These are phyloP conservation scores for Orgyia antiqua DNA, from an alignment of 2,888 invertebrate species.

Conservation along the genomic window DNA sequence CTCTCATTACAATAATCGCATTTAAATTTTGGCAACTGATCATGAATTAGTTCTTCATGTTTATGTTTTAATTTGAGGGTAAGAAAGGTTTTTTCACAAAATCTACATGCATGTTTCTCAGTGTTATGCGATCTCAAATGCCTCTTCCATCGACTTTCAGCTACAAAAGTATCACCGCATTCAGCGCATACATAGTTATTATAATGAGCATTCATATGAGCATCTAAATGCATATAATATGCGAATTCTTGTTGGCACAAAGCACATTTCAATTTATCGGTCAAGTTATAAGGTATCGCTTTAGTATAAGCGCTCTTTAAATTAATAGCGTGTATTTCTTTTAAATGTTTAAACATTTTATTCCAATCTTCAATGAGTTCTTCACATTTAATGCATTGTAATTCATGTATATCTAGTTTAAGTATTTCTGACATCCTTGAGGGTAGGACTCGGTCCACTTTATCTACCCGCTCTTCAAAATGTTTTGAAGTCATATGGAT, in stretches of 20 bases:
- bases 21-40: constrained; percentile 22
- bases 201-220: constrained; percentile 15
- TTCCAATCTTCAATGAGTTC: constrained; percentile 17
- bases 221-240: neutral
- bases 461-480: constrained; percentile 8
- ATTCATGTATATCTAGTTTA: constrained; percentile 39
- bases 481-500: constrained; percentile 37
- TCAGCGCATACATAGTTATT: constrained; percentile 43
- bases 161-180: constrained; percentile 42
- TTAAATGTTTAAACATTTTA: constrained; percentile 7
- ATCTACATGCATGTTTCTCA: constrained; percentile 29
- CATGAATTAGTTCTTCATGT: constrained; percentile 48
- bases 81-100: constrained; percentile 49
- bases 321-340: no score
- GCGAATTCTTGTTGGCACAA: no score
- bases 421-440: constrained; percentile 25
- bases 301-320: no score
- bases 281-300: no score
- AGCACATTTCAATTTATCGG: no score
- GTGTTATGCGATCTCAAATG: constrained; percentile 24
- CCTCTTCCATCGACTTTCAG: constrained; percentile 16
- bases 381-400: no score
- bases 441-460: constrained; percentile 19
- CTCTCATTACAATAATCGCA: constrained; percentile 40
- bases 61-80: constrained; percentile 38